Base-by-base conservation (phyloP, 2,888 invertebrate genomes). In the Ceratothoa steindachneri region DNA sequence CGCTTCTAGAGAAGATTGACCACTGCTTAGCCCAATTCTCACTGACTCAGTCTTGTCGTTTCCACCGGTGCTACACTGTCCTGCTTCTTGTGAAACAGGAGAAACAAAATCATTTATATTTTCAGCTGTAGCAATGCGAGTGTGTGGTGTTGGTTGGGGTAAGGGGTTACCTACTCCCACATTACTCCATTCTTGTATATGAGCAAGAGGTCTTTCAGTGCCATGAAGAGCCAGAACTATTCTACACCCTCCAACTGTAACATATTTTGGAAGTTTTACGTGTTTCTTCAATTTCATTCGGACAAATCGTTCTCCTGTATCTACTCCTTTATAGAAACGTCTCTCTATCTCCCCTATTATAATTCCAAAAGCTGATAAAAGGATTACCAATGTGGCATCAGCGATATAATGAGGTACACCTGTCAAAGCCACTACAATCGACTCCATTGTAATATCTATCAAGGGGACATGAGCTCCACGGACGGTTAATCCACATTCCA, bases 291-390 rank as follows among this genome's bases (percentile, higher is more conserved):
- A 80, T 27, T 82, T 81, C 80, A 83, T 81, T 64, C 82, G 81
- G 30, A 82, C 81, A 27, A 83, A 81, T 52, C 85, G 80, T 73
- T 85, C 82, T n/a, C 84, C 83, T 22, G 84, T 85, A 81, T 85
- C 84, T 41, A 84, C 82, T 22, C 85, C 84, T 75, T 84, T 83
- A 81, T 84, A 84, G 53, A 82, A 81, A 29, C 84, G 81, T 28
- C 84, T 80, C 77, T 85, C 84, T 9, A 85, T 82, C 72, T 83
- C 84, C 27, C 83, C 84, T 28, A 84, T 82, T 41, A 84, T 81
- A 12, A 83, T 82, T 30, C 83, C 84, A 72, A 83, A 83, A 64
- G 82, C 82, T 12, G 82, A 77, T 27, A 84, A 74, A 2, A 83
- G 81, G 28, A 82, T 80, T 28, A 81, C 81, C n/a, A 84, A 81